phyloP scores from a whole-genome alignment of 2,888 invertebrate genomes.

The Lottia scabra region DNA sequence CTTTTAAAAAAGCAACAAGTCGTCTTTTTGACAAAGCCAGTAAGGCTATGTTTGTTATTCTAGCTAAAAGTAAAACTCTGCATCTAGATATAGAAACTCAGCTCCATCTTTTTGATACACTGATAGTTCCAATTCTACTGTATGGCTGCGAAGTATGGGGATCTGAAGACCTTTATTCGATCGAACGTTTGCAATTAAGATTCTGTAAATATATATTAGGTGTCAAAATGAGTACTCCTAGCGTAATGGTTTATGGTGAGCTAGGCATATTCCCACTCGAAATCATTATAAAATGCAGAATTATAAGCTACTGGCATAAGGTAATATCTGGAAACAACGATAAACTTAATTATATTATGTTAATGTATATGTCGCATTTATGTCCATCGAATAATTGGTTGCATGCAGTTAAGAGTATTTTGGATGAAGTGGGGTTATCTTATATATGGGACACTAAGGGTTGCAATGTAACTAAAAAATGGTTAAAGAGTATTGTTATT shows the following conservation, averaged over 20 bases:
- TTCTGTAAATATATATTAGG: background rate
- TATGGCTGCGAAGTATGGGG: conserved; percentile 20
- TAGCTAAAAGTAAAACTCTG: background rate
- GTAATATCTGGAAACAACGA: background rate
- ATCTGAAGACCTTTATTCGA: background rate
- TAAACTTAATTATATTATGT: background rate
- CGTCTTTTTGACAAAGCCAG: conserved; percentile 7
- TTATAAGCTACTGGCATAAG: background rate
- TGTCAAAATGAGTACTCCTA: background rate
- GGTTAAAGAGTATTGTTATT: background rate
- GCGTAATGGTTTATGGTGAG: background rate
- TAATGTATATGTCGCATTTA: background rate
- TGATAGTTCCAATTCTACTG: background rate
- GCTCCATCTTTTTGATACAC: conserved; percentile 11
- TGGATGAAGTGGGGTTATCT: background rate
- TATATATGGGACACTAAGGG: background rate
- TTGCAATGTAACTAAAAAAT: background rate
- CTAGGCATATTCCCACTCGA: background rate
- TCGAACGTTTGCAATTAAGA: conserved; percentile 11
- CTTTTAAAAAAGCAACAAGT: background rate
- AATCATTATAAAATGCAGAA: background rate
- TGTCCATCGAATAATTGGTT: background rate
- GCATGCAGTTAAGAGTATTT: background rate
- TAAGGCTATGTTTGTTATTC: conserved; percentile 12
- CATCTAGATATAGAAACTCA: conserved; percentile 8